Evolutionary conservation across 2,797 vertebrate species (phyloP), one percentile per base, ranked within the genome.

Genomic region (Sebastes trivittatus): DNA sequence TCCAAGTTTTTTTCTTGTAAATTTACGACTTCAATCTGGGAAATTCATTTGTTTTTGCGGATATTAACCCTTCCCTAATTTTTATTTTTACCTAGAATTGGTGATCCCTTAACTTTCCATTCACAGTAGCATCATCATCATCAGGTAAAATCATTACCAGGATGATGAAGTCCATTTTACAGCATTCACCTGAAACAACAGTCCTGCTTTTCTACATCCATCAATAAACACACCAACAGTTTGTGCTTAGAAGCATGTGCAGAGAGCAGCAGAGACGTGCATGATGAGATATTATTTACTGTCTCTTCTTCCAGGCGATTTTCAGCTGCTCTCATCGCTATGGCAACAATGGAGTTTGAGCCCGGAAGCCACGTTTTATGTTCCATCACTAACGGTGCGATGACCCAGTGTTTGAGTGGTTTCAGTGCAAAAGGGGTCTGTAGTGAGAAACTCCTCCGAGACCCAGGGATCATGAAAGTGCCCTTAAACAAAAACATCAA

Each of bases 401-500:
- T 87, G 84, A 82, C 75, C 83, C 54, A 71, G 29, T 72, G 78
- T 83, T 91, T 78, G 72, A 91, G 67, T 78, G 80, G 60, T 77
- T 87, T 85, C 49, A 60, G 74, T 76, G 78, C 52, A 83, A 87
- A 90, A 72, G 34, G 59, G 75, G 77, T 82, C 72, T 80, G 86
- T 30, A 49, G 75, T 79, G 86, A 85, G 73, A 83, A 84, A 86
- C 60, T 87, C 88, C 85, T 79, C 60, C 0, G 84, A 88, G 88
- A 65, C 25, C 66, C n/a, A 27, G 59, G 78, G 88, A 84, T 90
- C 89, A 89, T n/a, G 23, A 58, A 88, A 87, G 72, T 78, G 75
- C 75, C 80, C 78, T 86, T 49, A 69, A 86, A 91, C 76, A 82
- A 80, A 88, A 84, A 83, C 84, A 91, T 90, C 84, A 89, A 89